These are phyloP conservation scores for Lepilemur ruficaudatus DNA, from an alignment of 2,797 vertebrate species.

Conservation along the genomic window DNA sequence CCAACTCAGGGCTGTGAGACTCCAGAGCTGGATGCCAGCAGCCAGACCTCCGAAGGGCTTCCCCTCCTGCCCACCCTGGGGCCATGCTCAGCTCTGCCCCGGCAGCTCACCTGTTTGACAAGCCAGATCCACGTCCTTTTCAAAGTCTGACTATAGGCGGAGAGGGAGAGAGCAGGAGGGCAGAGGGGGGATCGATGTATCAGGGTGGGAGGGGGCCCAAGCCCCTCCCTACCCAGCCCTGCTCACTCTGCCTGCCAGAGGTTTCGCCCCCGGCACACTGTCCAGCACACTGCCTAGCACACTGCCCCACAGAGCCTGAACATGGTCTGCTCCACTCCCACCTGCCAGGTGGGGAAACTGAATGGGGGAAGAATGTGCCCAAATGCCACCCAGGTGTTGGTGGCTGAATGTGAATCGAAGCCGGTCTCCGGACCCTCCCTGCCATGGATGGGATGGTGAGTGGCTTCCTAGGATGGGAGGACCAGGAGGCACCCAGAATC, in stretches of 20 bases:
- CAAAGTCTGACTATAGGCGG: conserved; percentile 96
- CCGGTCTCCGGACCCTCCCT: not conserved
- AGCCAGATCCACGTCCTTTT: conserved; percentile 99
- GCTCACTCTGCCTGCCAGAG: not conserved
- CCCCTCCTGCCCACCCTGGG: not conserved
- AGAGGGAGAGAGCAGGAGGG: conserved; percentile 73
- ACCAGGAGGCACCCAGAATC: not conserved
- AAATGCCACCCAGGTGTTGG: not conserved
- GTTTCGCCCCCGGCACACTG: not conserved
- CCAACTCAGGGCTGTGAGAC: not conserved
- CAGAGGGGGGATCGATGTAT: conserved; percentile 74
- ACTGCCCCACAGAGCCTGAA: not conserved
- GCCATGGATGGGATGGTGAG: not conserved
- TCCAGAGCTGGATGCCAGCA: not conserved
- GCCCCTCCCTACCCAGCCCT: not conserved
- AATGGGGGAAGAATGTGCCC: not conserved
- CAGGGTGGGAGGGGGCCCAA: conserved; percentile 2
- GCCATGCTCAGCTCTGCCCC: not conserved
- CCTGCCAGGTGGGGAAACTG: not conserved
- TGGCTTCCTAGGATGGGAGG: too few relatives aligned
- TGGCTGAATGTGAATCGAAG: not conserved
- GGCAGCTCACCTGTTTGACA: conserved; percentile 95
- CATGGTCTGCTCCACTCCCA: not conserved
- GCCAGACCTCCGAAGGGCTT: not conserved
- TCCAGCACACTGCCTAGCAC: not conserved